Evolutionary conservation across 1,140 invertebrate species (phyloP).

Genomic region (Scylla paramamosain): DNA sequence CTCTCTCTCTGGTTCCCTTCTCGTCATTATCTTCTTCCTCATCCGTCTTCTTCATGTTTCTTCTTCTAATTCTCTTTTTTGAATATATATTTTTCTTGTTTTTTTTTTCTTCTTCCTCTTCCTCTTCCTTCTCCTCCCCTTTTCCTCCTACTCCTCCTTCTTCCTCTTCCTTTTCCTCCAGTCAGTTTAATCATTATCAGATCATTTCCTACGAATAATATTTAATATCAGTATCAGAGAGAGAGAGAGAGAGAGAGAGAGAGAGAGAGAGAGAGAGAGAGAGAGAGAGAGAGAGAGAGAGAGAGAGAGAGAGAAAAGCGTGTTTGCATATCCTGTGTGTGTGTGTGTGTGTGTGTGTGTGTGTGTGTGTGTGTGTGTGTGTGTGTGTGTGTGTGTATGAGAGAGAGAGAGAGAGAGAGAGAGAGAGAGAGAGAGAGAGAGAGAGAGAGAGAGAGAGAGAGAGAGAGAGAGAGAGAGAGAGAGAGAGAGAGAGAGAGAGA

Average conservation of each 20-base stretch:
- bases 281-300: conserved; percentile 39
- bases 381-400: too few relatives aligned
- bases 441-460: neutral
- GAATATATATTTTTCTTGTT: neutral
- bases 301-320: neutral
- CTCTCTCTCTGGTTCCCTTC: neutral
- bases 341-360: too few relatives aligned
- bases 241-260: conserved; percentile 38
- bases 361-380: too few relatives aligned
- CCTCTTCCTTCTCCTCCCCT: neutral
- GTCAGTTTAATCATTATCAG: neutral
- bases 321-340: too few relatives aligned
- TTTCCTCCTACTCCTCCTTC: neutral
- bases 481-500: neutral
- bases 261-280: conserved; percentile 60
- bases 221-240: neutral
- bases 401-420: neutral
- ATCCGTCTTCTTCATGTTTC: neutral
- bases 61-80: neutral
- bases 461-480: neutral
- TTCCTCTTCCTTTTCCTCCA: neutral
- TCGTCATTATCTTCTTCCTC: neutral
- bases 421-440: conserved; percentile 41
- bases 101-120: neutral
- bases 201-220: neutral